Evolutionary conservation across 2,888 invertebrate genomes (phyloP), one percentile per base, ranked within the genome.

Genomic region (Pyrochroa serraticornis): DNA sequence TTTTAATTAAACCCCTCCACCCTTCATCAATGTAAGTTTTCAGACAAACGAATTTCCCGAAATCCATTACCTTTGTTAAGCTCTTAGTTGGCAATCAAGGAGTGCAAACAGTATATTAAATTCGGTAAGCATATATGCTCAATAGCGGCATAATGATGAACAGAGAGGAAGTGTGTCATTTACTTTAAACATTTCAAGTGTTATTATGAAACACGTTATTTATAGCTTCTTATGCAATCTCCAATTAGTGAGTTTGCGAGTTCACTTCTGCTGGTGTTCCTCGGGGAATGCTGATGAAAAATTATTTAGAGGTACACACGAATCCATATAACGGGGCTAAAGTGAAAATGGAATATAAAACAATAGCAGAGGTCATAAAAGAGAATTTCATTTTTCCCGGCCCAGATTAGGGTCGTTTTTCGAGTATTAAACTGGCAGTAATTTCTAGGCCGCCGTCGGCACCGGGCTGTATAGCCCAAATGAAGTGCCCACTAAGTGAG

Each of bases 1-100:
- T 52, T 53, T 53, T 53, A 53, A 53, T 53, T 53, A 53, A 53
- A 53, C 41, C 35, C 38, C 46, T 46, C 41, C 45, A 46, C n/a
- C n/a, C n/a, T 42, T 33, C 30, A 38, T 35, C 46, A 46, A 46
- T 46, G 13, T 9, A 41, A 53, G 45, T 46, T 46, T 22, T 46
- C 45, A 46, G 46, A 53, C 53, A 53, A 53, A 53, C 53, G 39
- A 41, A 46, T 46, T 53, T 38, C 22, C 46, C 39, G 46, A 53
- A 53, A 53, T 53, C 46, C 53, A 53, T 46, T 53, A 53, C 46
- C 53, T 46, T 53, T 46, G 41, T 22, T 22, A 53, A 41, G 41
- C 38, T 53, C 46, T 41, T 39, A 45, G 46, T 22, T 22, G 46
- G 53, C 53, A 53, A 53, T 53, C 53, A 53, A 41, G 35, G 46